Conservation (phyloP, 2,113 vertebrate genomes). For the Misgurnus mizolepis region DNA sequence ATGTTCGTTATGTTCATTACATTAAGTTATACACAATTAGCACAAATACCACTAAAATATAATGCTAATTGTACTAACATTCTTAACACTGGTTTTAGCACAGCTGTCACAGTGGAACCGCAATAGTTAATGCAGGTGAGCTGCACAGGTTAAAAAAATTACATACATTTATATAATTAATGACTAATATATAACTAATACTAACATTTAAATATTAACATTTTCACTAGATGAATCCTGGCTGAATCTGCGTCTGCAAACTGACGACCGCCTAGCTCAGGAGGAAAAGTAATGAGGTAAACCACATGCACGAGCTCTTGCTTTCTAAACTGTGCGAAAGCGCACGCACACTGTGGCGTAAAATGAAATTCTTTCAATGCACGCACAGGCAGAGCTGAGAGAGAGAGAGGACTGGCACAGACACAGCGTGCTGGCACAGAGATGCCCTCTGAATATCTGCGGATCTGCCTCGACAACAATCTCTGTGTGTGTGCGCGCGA, state of each 20-base stretch:
- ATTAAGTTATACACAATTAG: too few relatives aligned
- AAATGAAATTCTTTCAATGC: not conserved
- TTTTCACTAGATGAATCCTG: not conserved
- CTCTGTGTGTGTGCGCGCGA: not conserved
- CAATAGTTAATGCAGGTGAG: not conserved
- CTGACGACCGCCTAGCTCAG: not conserved
- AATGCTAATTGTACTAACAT: too few relatives aligned
- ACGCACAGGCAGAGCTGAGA: not conserved
- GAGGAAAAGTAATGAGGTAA: not conserved
- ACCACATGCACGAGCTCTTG: not conserved
- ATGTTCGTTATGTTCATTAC: too few relatives aligned
- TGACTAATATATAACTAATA: too few relatives aligned
- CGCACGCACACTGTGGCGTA: not conserved
- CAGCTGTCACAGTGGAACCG: not conserved
- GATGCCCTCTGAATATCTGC: slow-evolving; percentile 19
- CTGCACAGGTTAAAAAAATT: not conserved
- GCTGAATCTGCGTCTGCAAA: not conserved
- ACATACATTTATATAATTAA: too few relatives aligned
- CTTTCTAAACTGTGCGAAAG: not conserved
- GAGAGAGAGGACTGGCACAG: not conserved
- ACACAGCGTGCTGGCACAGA: not conserved
- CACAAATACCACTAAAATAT: not conserved
- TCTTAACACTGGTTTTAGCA: not conserved
- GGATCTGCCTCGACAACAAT: slow-evolving; percentile 12
- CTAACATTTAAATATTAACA: not conserved